phyloP scores from a whole-genome alignment of 2,888 invertebrate genomes.

The Papilio gigon region DNA sequence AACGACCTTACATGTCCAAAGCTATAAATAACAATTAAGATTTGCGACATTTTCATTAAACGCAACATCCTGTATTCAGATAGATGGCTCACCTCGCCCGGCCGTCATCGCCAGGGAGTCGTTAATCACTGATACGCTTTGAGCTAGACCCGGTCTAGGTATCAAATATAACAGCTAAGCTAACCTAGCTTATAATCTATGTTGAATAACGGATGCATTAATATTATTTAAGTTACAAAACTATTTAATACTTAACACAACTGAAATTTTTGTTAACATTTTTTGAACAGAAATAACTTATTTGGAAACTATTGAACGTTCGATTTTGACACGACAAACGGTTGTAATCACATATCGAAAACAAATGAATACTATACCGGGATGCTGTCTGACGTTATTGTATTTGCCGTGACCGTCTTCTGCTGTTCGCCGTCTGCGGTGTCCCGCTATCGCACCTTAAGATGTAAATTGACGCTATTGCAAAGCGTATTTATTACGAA shows the following conservation, averaged over 20 bases:
- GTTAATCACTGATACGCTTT: constrained; percentile 68
- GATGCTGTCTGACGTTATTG: too few relatives aligned
- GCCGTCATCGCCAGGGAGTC: constrained; percentile 72
- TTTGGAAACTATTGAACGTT: too few relatives aligned
- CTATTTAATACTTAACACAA: not conserved
- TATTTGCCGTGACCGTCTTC: too few relatives aligned
- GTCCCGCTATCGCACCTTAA: too few relatives aligned
- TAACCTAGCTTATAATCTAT: constrained; percentile 44
- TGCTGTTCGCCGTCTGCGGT: too few relatives aligned
- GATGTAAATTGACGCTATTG: too few relatives aligned
- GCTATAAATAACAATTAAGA: constrained; percentile 46
- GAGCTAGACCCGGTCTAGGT: constrained; percentile 59
- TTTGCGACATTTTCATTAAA: constrained; percentile 38
- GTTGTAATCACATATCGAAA: too few relatives aligned
- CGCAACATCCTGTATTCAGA: constrained; percentile 61
- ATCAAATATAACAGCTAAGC: constrained; percentile 63
- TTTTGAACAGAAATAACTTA: too few relatives aligned
- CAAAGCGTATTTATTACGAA: too few relatives aligned
- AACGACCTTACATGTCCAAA: constrained; percentile 20
- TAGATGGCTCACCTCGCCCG: constrained; percentile 59
- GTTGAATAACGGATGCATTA: not conserved
- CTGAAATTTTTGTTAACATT: too few relatives aligned
- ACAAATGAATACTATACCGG: too few relatives aligned
- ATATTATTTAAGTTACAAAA: not conserved
- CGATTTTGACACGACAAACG: too few relatives aligned